These are phyloP conservation scores for Crenuchus spilurus DNA, from an alignment of 2,797 vertebrate species.

Conservation along the genomic window DNA sequence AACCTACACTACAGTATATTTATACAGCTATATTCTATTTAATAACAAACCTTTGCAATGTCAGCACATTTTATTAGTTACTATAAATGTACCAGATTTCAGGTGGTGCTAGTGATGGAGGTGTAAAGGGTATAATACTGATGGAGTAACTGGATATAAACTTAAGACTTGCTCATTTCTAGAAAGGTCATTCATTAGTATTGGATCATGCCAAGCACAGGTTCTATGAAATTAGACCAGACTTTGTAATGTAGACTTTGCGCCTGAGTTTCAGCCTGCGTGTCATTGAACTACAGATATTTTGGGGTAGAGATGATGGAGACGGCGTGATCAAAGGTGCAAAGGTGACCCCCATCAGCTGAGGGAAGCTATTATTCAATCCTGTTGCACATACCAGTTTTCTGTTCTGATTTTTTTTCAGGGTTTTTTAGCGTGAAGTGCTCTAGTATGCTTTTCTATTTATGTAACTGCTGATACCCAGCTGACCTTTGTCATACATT, in stretches of 20 bases:
- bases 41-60: background rate
- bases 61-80: background rate
- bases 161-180: conserved; percentile 9
- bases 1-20: conserved; percentile 22
- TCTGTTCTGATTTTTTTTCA: conserved; percentile 10
- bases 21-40: conserved; percentile 13
- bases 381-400: conserved; percentile 20
- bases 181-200: conserved; percentile 24
- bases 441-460: conserved; percentile 31
- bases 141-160: background rate
- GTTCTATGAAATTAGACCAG: conserved; percentile 26
- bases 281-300: conserved; percentile 53
- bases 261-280: conserved; percentile 44
- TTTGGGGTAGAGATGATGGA: conserved; percentile 24
- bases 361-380: conserved; percentile 37
- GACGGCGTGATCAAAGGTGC: conserved; percentile 35
- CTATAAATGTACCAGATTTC: conserved; percentile 25
- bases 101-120: conserved; percentile 28
- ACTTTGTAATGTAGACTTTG: background rate
- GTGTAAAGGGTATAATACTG: conserved; percentile 17
- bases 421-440: background rate
- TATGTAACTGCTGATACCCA: conserved; percentile 21
- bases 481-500: conserved; percentile 24
- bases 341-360: conserved; percentile 39
- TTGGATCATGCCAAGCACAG: conserved; percentile 17